These are phyloP conservation scores for Lottia gigantea DNA, from an alignment of 2,888 invertebrate genomes.

Conservation along the genomic window DNA sequence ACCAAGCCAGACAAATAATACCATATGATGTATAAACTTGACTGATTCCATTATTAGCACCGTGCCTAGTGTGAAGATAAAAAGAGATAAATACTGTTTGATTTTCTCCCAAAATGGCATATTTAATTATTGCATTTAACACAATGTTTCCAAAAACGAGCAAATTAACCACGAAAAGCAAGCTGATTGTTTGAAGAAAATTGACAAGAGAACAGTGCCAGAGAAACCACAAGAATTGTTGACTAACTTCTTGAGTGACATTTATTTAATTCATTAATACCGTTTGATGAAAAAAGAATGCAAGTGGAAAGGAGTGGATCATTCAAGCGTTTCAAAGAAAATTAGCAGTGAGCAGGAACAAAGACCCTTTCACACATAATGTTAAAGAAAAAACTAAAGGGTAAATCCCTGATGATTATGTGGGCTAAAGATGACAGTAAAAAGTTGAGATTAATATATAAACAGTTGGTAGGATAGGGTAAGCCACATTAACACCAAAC, in stretches of 20 bases:
- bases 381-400: neutral
- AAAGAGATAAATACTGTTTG: conserved; percentile 4
- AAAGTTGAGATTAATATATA: conserved; percentile 3
- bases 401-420: conserved; percentile 3
- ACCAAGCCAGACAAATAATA: neutral
- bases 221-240: conserved; percentile 6
- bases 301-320: neutral
- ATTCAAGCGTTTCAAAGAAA: conserved; percentile 10
- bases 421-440: neutral
- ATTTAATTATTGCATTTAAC: conserved; percentile 5
- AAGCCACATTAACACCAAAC: no score
- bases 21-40: conserved; percentile 8
- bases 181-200: neutral
- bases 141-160: neutral
- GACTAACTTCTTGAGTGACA: conserved; percentile 14
- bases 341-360: conserved; percentile 9
- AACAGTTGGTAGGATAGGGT: neutral
- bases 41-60: neutral
- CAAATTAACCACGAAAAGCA: neutral
- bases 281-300: conserved; percentile 15
- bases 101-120: neutral
- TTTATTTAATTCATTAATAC: conserved; percentile 25
- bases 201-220: conserved; percentile 1
- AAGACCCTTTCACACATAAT: neutral
- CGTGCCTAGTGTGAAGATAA: neutral